These are phyloP conservation scores for Pseudocheirus occidentalis DNA, from an alignment of 2,797 vertebrate species.

Conservation along the genomic window DNA sequence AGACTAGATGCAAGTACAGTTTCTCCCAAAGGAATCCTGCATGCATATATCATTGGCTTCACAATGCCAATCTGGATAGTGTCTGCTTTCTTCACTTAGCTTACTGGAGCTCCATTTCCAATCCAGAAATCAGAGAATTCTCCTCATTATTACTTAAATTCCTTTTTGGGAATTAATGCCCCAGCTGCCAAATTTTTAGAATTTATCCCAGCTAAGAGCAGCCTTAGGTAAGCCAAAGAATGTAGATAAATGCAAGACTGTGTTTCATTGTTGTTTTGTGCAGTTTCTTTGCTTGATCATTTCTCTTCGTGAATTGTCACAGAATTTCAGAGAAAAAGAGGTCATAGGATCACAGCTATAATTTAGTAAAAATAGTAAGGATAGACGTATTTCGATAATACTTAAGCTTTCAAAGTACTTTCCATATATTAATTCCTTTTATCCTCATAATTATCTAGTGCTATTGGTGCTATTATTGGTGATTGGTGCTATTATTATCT, in stretches of 20 bases:
- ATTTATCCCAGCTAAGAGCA: background rate
- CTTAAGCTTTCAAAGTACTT: background rate
- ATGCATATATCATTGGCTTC: no score
- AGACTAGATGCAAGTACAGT: background rate
- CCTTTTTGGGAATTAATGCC: background rate
- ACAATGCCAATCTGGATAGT: background rate
- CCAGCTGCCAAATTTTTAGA: background rate
- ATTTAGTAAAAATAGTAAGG: background rate
- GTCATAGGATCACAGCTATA: background rate
- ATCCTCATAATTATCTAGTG: background rate
- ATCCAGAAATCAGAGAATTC: background rate
- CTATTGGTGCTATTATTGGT: no score
- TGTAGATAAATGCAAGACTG: background rate
- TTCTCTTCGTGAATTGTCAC: background rate
- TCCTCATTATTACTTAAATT: background rate
- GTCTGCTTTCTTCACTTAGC: background rate
- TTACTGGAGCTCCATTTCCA: background rate
- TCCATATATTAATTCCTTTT: background rate
- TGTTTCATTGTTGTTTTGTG: no score
- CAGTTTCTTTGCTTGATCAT: no score
- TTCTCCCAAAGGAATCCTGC: no score
- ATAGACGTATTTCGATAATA: background rate
- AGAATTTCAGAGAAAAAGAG: background rate
- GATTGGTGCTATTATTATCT: background rate
- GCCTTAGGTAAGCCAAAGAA: background rate